Evolutionary conservation across 2,888 invertebrate genomes (phyloP), one percentile per base, ranked within the genome.

Genomic region (Bombyx huttoni): DNA sequence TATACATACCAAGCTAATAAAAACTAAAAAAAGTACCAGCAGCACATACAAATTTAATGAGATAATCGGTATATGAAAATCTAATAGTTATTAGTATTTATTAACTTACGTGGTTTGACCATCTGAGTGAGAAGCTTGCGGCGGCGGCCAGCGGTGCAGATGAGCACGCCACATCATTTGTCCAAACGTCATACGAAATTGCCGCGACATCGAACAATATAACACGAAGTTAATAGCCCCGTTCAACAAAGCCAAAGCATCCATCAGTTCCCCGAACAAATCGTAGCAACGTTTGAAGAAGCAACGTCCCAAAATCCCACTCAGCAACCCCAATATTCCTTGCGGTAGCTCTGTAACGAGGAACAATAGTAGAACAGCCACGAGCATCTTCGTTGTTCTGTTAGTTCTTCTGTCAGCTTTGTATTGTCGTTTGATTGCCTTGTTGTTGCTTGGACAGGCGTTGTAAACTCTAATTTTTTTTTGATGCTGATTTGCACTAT

Each of bases 181-280:
- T 1, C 87, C 78, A 55, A 88, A 88, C 14, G 87, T 86, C 77
- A 80, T 82, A 1, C 98, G 91, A 78, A 98, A 98, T 89, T 98
- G 97, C 58, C 95, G 91, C 58, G 96, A 97, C 98, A 98, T 98
- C 49, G 95, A 91, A 72, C 97, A 98, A 75, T 98, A 98, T 34
- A 98, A 90, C 52, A 98, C 94, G 75, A 98, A 98, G 82, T 98
- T 98, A 59, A 98, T 94, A 7, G 96, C 95, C 1, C 97, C 96
- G 78, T 98, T 98, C 56, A 96, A 89, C 48, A 98, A 90, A 0
- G 98, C 97, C 72, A 97, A 82, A 52, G 96, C 92, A 79, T 98
- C 97, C 93, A 97, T 94, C 52, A 97, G 78, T 73, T 97, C 97
- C 0, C 96, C 96, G 57, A 95, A 92, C 48, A 92, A 88, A 57